A percentile compares a stretch with the other conserved stretches of the same genome.
phyloP scores from a whole-genome alignment of 2,888 invertebrate species.

The Conistra vaccinii region DNA sequence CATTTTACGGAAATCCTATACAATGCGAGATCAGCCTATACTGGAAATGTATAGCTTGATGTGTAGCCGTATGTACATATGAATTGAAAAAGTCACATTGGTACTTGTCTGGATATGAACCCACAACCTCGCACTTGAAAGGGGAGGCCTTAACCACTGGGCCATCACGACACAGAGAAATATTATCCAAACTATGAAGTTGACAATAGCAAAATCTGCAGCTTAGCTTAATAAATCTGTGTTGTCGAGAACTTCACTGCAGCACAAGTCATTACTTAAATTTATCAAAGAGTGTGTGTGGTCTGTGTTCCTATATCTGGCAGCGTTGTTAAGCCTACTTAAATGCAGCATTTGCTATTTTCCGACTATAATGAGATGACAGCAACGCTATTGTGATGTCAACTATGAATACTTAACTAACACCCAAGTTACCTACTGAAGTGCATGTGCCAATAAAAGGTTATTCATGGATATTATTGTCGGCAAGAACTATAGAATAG shows the following conservation, averaged over 20 bases:
- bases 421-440: not conserved
- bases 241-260: not conserved
- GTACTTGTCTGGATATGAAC: too few species aligned
- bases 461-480: not conserved
- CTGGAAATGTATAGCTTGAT: too few species aligned
- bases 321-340: not conserved
- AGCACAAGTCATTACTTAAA: not conserved
- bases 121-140: too few species aligned
- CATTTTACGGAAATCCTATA: too few species aligned
- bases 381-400: conserved; percentile 33
- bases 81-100: too few species aligned
- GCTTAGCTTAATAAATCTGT: not conserved
- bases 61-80: too few species aligned
- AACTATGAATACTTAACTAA: conserved; percentile 12
- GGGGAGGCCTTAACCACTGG: too few species aligned
- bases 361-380: conserved; percentile 10
- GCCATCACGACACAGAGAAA: too few species aligned
- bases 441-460: not conserved
- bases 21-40: too few species aligned
- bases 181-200: not conserved
- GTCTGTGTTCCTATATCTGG: not conserved
- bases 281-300: not conserved
- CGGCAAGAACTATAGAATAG: not conserved
- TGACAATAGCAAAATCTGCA: not conserved
- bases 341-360: conserved; percentile 5